Conservation (phyloP, 1,140 invertebrate species). For the Sesamia nonagrioides region DNA sequence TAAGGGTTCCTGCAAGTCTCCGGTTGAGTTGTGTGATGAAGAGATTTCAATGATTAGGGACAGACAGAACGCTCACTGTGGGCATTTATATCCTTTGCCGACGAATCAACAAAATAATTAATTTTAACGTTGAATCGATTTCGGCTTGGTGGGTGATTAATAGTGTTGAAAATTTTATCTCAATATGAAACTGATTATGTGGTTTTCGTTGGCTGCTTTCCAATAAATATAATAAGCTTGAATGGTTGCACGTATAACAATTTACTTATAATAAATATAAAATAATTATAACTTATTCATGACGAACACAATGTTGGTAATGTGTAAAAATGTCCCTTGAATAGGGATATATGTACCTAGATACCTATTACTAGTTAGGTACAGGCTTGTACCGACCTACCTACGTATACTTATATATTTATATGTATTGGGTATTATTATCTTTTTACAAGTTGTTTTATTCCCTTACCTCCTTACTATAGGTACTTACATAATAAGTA, state of each 20-base stretch:
- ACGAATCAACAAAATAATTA: no score
- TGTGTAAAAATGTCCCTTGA: not conserved
- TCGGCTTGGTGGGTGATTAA: no score
- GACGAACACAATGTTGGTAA: not conserved
- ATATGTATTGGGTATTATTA: not conserved
- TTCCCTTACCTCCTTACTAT: not conserved
- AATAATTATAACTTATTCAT: not conserved
- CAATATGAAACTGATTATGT: not conserved
- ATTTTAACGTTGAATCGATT: no score
- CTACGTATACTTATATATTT: conserved; percentile 4
- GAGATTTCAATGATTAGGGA: no score
- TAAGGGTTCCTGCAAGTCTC: no score
- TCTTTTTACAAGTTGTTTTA: not conserved
- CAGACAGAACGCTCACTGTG: no score
- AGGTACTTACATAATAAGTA: not conserved
- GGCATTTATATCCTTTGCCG: no score
- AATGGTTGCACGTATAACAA: no score
- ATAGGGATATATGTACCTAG: not conserved
- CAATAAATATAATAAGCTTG: not conserved
- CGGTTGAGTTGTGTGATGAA: no score
- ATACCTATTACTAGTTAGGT: not conserved
- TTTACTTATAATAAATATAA: no score
- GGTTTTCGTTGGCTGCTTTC: not conserved
- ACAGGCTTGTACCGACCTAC: not conserved
- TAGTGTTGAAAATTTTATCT: not conserved